Percentiles rank a stretch among this genome's conserved stretches.
phyloP scores from a whole-genome alignment of 1,140 invertebrate genomes.

The Heliconius congener region DNA sequence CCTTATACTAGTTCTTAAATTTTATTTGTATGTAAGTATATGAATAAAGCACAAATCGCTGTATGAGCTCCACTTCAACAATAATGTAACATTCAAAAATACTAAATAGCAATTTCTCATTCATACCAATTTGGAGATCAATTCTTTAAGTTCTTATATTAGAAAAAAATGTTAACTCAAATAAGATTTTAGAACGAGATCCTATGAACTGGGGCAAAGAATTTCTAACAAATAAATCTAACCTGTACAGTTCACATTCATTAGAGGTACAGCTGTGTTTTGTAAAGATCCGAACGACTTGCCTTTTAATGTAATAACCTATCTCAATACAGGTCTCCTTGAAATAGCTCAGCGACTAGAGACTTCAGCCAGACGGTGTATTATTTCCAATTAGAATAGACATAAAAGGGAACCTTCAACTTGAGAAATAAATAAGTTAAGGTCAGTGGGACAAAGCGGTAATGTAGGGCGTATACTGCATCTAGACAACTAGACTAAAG shows the following conservation, averaged over 20 bases:
- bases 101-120: not conserved
- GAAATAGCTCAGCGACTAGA: conserved; percentile 57
- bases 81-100: not conserved
- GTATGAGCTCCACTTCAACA: not conserved
- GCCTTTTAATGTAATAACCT: conserved; percentile 71
- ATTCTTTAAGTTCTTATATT: conserved; percentile 8
- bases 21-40: not conserved
- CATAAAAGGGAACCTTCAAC: conserved; percentile 75
- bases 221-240: conserved; percentile 40
- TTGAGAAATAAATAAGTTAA: conserved; percentile 75
- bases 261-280: conserved; percentile 61
- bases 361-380: conserved; percentile 60
- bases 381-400: conserved; percentile 60
- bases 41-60: not conserved
- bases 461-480: conserved; percentile 54
- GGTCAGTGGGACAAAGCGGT: conserved; percentile 63
- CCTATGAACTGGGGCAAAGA: not conserved
- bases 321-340: conserved; percentile 74
- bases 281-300: conserved; percentile 56
- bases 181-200: conserved; percentile 34
- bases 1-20: conserved; percentile 40
- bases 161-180: conserved; percentile 31
- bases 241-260: conserved; percentile 55
- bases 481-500: conserved; percentile 65
- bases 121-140: conserved; percentile 7